These are phyloP conservation scores for Merops nubicus DNA, from an alignment of 2,113 vertebrate species.

Conservation along the genomic window DNA sequence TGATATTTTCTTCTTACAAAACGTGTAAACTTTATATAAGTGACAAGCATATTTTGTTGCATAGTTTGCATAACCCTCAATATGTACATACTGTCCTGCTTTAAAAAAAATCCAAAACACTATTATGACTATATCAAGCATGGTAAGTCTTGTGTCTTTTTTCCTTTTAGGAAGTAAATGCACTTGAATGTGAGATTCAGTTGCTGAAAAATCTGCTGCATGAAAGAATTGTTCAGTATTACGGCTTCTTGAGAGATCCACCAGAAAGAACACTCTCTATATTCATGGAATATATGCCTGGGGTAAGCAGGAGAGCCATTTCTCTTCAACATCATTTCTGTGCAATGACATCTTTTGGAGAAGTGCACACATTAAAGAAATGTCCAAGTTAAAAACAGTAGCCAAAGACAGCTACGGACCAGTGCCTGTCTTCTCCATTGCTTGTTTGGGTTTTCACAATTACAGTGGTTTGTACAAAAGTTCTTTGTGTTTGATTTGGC, in stretches of 20 bases:
- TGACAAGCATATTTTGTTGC: background rate
- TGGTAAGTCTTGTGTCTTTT: background rate
- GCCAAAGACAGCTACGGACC: background rate
- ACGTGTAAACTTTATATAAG: background rate
- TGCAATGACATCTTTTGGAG: background rate
- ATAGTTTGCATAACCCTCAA: background rate
- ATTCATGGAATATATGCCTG: constrained; percentile 99
- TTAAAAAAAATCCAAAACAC: background rate
- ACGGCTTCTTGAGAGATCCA: constrained; percentile 92
- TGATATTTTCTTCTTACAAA: background rate
- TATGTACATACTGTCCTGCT: background rate
- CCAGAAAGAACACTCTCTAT: constrained; percentile 96
- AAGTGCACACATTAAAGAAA: background rate
- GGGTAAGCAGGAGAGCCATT: constrained; percentile 78
- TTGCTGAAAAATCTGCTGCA: constrained; percentile 95
- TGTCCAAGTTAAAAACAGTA: background rate
- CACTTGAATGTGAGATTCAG: constrained; percentile 98
- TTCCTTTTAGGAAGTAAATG: constrained; percentile 90
- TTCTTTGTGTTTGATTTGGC: background rate
- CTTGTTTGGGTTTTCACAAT: background rate
- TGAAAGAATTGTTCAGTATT: constrained; percentile 98
- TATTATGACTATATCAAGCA: background rate
- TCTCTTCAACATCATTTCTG: background rate
- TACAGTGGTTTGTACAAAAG: background rate
- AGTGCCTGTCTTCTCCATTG: background rate